These are phyloP conservation scores for Canis aureus DNA, from an alignment of 2,113 vertebrate genomes.

Conservation along the genomic window DNA sequence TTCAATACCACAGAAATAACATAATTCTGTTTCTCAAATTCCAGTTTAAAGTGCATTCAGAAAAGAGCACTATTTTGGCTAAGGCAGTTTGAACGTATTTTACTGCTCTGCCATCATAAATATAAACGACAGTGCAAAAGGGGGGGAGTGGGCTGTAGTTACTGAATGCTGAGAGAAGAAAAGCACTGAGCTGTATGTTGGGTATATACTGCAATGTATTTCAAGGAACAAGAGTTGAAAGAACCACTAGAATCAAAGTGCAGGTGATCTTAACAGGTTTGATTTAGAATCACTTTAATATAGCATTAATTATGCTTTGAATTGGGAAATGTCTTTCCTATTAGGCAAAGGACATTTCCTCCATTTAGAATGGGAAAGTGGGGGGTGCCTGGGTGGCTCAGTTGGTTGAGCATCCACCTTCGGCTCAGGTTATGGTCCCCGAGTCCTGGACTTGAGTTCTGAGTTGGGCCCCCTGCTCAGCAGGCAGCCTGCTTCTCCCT, in stretches of 20 bases:
- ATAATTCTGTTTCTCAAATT: constrained; percentile 73
- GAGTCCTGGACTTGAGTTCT: too few species aligned
- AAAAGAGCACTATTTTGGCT: constrained; percentile 79
- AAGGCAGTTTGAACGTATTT: constrained; percentile 72
- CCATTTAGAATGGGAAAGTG: background rate
- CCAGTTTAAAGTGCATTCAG: constrained; percentile 79
- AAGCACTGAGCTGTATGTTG: background rate
- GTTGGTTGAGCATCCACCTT: too few species aligned
- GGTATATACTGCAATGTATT: background rate
- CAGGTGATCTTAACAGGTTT: background rate
- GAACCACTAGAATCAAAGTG: constrained; percentile 54
- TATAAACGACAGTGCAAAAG: constrained; percentile 19
- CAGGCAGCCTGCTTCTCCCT: too few species aligned
- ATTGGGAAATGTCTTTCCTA: background rate
- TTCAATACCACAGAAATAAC: constrained; percentile 77
- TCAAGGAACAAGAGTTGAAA: constrained; percentile 56
- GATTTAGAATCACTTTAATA: constrained; percentile 25
- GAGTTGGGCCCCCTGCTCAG: too few species aligned
- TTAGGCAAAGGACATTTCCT: background rate
- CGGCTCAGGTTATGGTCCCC: too few species aligned
- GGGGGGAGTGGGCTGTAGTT: constrained; percentile 34
- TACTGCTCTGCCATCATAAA: constrained; percentile 69
- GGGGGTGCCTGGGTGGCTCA: background rate
- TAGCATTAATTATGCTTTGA: constrained; percentile 28
- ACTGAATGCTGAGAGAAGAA: constrained; percentile 61